Conservation (phyloP, 1,140 invertebrate genomes). For the Calliopsis andreniformis region DNA sequence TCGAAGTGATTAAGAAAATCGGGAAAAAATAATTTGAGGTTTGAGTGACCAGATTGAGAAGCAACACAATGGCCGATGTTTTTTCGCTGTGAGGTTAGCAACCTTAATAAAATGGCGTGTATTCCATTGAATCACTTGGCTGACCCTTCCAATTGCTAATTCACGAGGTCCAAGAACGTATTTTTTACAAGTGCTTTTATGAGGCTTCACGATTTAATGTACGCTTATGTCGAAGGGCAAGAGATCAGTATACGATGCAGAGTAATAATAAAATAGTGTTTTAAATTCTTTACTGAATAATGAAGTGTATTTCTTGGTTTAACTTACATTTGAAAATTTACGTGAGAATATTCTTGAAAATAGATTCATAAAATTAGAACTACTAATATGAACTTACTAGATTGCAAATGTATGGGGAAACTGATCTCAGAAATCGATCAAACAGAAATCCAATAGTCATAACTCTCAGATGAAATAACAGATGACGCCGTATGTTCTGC, state of each 20-base stretch:
- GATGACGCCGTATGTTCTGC: background rate
- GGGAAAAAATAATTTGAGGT: background rate
- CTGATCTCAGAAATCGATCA: background rate
- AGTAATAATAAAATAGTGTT: no score
- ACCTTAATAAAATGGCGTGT: conserved; percentile 35
- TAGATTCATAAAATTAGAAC: no score
- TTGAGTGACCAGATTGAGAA: conserved; percentile 11
- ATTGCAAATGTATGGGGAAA: background rate
- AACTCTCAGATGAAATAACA: background rate
- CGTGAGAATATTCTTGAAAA: no score
- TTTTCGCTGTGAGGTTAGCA: conserved; percentile 21
- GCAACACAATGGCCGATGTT: background rate
- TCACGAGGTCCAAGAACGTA: background rate
- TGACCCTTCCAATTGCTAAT: conserved; percentile 17
- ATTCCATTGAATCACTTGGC: conserved; percentile 32
- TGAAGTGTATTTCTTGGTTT: background rate
- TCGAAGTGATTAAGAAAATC: no score
- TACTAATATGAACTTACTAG: background rate
- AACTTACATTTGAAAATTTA: no score
- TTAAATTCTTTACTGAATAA: background rate
- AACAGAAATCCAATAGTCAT: background rate
- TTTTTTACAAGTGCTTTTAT: conserved; percentile 12
- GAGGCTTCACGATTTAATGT: conserved; percentile 9
- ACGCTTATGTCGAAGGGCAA: background rate
- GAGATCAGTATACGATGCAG: background rate